Evolutionary conservation across 2,888 invertebrate species (phyloP).

Genomic region (Rhopalosiphum nymphaeae): DNA sequence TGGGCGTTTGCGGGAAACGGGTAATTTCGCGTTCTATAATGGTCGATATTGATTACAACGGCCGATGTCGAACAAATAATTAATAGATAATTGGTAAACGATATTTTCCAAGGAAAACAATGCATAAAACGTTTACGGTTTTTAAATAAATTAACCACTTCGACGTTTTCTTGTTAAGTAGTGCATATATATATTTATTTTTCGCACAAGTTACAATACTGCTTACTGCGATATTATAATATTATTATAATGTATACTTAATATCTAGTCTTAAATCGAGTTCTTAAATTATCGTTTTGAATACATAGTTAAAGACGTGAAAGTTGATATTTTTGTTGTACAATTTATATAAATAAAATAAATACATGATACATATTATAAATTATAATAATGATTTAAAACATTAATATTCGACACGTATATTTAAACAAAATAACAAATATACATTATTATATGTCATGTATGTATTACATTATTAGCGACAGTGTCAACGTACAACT

Average conservation of each 20-base stretch:
- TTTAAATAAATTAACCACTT: background rate
- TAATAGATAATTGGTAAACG: background rate
- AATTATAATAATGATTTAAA: background rate
- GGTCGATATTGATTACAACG: background rate
- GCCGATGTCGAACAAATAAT: background rate
- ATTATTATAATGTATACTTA: background rate
- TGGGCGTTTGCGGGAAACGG: background rate
- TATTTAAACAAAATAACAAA: background rate
- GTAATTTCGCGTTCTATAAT: background rate
- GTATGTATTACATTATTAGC: background rate
- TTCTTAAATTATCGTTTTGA: background rate
- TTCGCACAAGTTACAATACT: background rate
- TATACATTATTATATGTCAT: background rate
- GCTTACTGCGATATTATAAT: background rate
- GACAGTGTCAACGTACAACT: background rate
- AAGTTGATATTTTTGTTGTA: background rate
- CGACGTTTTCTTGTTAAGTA: background rate
- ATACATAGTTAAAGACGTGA: background rate
- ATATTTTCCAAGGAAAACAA: background rate
- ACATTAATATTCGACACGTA: background rate
- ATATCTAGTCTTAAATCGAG: background rate
- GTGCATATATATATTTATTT: background rate
- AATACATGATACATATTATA: background rate
- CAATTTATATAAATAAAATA: background rate
- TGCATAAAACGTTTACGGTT: background rate